Evolutionary conservation across 1,140 invertebrate species (phyloP).

Genomic region (Spodoptera litura): DNA sequence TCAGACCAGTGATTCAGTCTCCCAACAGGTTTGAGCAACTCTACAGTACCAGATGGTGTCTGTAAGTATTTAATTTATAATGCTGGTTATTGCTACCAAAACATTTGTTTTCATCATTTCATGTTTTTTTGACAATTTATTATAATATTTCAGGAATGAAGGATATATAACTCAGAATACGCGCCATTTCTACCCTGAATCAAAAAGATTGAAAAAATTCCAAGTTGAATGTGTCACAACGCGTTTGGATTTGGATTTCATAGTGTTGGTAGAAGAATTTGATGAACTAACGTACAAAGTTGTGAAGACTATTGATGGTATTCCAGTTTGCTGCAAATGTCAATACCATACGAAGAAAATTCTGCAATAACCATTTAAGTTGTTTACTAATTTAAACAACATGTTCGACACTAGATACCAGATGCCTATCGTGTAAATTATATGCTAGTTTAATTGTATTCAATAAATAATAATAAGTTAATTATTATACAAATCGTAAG

Average conservation of each 20-base stretch:
- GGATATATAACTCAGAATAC: background rate
- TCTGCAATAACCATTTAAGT: background rate
- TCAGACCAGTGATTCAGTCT: conserved; percentile 11
- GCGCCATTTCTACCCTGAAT: background rate
- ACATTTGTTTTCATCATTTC: too few relatives aligned
- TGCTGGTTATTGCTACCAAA: too few relatives aligned
- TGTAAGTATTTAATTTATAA: conserved; percentile 16
- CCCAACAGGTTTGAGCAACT: background rate
- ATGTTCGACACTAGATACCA: too few relatives aligned
- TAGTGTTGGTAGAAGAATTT: background rate
- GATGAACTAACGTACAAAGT: background rate
- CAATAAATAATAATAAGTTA: too few relatives aligned
- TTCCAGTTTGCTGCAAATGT: conserved; percentile 1
- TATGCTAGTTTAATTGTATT: too few relatives aligned
- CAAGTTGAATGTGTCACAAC: background rate
- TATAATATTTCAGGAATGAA: background rate
- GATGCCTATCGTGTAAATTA: too few relatives aligned
- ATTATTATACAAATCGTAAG: too few relatives aligned
- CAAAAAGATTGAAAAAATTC: background rate
- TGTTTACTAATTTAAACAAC: too few relatives aligned
- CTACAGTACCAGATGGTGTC: conserved; percentile 15
- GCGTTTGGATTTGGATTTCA: background rate
- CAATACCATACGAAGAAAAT: background rate
- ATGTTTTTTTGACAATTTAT: background rate
- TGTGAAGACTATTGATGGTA: background rate